Percentiles rank a stretch among this genome's conserved stretches.
phyloP scores from a whole-genome alignment of 2,113 vertebrate genomes.

The Tetrao urogallus region DNA sequence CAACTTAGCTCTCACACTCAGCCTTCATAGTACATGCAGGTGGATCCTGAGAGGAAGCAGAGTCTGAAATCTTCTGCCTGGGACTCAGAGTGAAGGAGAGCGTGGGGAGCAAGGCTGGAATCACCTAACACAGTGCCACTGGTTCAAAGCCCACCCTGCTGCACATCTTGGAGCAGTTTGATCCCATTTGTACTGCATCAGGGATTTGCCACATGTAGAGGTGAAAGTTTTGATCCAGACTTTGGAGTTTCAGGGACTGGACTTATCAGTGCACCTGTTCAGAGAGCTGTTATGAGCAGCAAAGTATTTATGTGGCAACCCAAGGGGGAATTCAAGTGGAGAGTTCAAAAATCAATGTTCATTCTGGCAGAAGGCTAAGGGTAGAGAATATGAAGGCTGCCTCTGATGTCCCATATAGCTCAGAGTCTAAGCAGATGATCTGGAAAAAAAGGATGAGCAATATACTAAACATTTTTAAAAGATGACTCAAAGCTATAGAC shows the following conservation, averaged over 20 bases:
- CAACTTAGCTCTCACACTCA: not conserved
- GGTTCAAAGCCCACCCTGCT: not conserved
- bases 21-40: not conserved
- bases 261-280: not conserved
- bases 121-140: not conserved
- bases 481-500: slow-evolving; percentile 27
- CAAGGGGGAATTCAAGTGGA: accelerated
- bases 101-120: not conserved
- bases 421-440: not conserved
- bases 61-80: not conserved
- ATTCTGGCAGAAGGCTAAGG: slow-evolving; percentile 26
- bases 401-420: not conserved
- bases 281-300: not conserved
- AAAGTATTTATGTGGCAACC: not conserved
- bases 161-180: accelerated
- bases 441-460: slow-evolving; percentile 34
- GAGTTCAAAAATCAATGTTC: slow-evolving; percentile 8
- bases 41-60: not conserved
- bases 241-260: not conserved
- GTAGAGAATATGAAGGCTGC: not conserved
- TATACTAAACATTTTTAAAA: slow-evolving; percentile 4
- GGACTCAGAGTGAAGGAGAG: not conserved
- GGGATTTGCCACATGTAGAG: accelerated
- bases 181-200: accelerated
- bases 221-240: not conserved